Evolutionary conservation across 2,797 vertebrate genomes (phyloP), one percentile per base, ranked within the genome.

Genomic region (Pipistrellus kuhlii): DNA sequence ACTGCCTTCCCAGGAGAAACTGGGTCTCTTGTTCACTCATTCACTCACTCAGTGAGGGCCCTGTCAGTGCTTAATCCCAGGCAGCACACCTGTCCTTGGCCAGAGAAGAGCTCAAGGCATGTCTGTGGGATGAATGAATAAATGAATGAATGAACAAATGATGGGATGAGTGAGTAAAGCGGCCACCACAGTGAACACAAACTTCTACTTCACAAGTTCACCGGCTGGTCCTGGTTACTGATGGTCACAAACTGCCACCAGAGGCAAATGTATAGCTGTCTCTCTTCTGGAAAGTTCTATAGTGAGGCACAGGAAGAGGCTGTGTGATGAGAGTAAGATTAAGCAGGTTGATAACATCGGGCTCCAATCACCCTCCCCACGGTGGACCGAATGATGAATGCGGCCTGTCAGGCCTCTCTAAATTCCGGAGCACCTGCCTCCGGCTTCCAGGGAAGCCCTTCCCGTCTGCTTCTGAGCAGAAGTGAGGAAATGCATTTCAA

Each of bases 271-370:
- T 66, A 77, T 76, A 93, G 80, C 88, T 77, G 17, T 71, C 87
- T 89, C 38, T 96, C 91, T 90, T 95, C 92, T 1, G 2, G 85
- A 94, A 95, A 46, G n/a, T 25, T 91, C 90, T 96, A 85, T 27
- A 76, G 87, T 13, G 71, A 82, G 72, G 78, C 80, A 75, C 93
- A 91, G 95, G 87, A 78, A 95, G 92, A 94, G 88, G 86, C 91
- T 73, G 6, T 80, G 90, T 76, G 90, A 92, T 93, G 90, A 93
- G 86, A 91, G 77, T 35, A 90, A 96, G 96, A 94, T 94, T 72
- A 94, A 93, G 94, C 76, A 66, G 85, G 92, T 48, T 87, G 86
- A 95, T 93, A 92, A 90, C 95, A 92, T 92, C 85, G 68, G 82
- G 83, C 77, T 94, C 94, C 73, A 10, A 68, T 83, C 72, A 53